These are phyloP conservation scores for Picus viridis DNA, from an alignment of 2,797 vertebrate genomes.

Conservation along the genomic window DNA sequence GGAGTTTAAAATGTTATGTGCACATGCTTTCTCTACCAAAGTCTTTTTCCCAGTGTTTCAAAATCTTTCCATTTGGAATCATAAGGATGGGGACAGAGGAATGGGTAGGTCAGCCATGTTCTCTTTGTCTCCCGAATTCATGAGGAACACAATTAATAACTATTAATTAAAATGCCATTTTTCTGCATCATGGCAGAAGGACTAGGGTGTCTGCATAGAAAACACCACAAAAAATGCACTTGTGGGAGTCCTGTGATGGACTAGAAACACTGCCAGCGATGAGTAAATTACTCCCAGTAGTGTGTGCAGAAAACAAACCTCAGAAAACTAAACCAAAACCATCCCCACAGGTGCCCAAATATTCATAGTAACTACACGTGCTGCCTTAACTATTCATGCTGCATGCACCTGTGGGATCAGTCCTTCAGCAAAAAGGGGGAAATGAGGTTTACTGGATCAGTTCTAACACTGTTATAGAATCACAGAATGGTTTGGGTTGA, in stretches of 20 bases:
- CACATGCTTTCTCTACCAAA: background rate
- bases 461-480: background rate
- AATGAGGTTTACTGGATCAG: background rate
- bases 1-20: background rate
- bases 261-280: background rate
- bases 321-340: background rate
- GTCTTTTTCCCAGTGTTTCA: background rate
- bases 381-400: background rate
- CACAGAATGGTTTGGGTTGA: no score
- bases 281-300: background rate
- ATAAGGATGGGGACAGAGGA: background rate
- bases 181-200: background rate
- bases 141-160: background rate
- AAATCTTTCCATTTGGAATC: background rate
- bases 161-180: background rate
- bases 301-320: background rate
- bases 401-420: background rate
- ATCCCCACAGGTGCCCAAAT: background rate
- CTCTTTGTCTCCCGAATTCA: background rate
- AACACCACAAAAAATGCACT: background rate
- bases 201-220: background rate
- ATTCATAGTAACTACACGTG: background rate
- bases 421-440: background rate
- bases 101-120: background rate
- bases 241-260: background rate